Evolutionary conservation across 2,888 invertebrate genomes (phyloP), one percentile per base, ranked within the genome.

Genomic region (Ormyrus labotus): DNA sequence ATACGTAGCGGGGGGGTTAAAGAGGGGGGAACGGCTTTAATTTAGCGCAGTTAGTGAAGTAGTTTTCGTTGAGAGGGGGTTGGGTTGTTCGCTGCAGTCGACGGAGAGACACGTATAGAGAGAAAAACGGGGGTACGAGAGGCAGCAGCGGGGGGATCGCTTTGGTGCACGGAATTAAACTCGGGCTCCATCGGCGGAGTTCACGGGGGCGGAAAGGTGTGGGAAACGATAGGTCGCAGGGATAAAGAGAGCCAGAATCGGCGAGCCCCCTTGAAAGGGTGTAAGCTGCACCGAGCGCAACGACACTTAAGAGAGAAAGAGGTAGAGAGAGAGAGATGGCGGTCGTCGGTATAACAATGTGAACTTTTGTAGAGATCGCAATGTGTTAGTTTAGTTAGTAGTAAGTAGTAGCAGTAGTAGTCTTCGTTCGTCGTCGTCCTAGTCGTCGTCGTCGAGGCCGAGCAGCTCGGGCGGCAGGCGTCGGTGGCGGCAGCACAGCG

Each of bases 371-470:
- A 34, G 10, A 19, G 55, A 7, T 73, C 13, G 19, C 58, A 13
- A 34, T 51, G 51, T 3, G 51, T 19, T 60, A 10, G 10, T 57
- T 6, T 57, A 57, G n/a, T 57, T n/a, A 57, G 7, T 57, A 9
- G 57, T 19, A 34, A 34, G 51, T 51, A 51, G 7, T 51, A 51
- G 8, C 2, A 34, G 60, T 76, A 50, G 34, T 83, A 71, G 82
- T 84, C 81, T 82, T 83, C 83, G 74, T 83, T 83, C 73, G 53
- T 58, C 82, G 60, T 19, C n/a, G 80, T 82, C 68, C 85, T 94
- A 96, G 92, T 96, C 96, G 91, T 96, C 96, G 91, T 95, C 95
- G 91, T 96, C 96, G 93, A 96, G 94, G 85, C 96, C 96, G 88
- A 96, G 94, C 82, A 97, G 94, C 91, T 96, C 96, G 84, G 96